These are phyloP conservation scores for Buphagus erythrorhynchus DNA, from an alignment of 2,797 vertebrate species.

Conservation along the genomic window DNA sequence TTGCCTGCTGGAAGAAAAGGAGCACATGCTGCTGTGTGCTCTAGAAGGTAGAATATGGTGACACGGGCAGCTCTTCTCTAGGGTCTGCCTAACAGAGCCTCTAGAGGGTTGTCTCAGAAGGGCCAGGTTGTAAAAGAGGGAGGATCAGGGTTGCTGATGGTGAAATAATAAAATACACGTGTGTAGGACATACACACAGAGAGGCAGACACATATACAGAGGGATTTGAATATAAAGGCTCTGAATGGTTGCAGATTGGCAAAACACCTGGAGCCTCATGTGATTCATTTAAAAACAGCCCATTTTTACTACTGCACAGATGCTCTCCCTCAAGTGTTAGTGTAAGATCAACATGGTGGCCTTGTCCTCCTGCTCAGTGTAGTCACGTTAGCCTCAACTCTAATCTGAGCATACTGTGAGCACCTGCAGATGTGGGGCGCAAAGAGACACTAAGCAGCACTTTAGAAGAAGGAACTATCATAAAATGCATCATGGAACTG, in stretches of 20 bases:
- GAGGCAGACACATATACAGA: neutral
- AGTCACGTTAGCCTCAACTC: neutral
- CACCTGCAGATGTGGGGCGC: neutral
- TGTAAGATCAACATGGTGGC: neutral
- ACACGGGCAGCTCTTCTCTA: neutral
- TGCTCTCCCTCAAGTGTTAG: neutral
- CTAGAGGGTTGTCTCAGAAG: neutral
- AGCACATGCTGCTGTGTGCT: neutral
- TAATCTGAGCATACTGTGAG: neutral
- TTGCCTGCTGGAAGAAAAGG: neutral
- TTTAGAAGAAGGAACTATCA: neutral
- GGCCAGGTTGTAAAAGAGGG: neutral
- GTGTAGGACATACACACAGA: neutral
- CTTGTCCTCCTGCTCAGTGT: neutral
- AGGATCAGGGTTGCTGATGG: neutral
- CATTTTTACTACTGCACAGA: neutral
- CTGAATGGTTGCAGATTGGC: neutral
- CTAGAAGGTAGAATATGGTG: neutral
- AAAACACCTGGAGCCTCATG: neutral
- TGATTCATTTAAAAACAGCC: neutral
- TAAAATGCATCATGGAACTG: accelerated
- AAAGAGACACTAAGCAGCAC: neutral
- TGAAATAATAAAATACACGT: neutral
- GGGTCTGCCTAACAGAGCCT: neutral
- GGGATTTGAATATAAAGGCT: neutral